Evolutionary conservation across 2,888 invertebrate species (phyloP), one percentile per base, ranked within the genome.

Genomic region (Melanchra persicariae): DNA sequence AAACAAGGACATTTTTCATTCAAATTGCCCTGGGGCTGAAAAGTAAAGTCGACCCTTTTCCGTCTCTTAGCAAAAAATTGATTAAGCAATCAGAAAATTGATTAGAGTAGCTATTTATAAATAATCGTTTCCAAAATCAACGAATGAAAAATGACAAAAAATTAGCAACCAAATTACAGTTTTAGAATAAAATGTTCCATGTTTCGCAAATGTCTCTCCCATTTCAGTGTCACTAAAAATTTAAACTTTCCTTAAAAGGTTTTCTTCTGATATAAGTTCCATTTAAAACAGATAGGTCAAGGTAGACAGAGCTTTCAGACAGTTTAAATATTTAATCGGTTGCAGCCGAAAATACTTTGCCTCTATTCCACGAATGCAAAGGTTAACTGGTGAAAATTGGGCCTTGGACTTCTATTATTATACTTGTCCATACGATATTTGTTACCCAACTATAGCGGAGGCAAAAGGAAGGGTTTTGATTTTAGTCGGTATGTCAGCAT

Each of bases 311-410:
- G 43, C 24, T 70, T 43, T 49, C 43, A 43, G 47, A 0, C n/a
- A 9, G 71, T 26, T 49, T 77, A 55, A 74, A 70, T 70, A 70
- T 77, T 70, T 47, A 59, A 34, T 47, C 40, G 60, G 10, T n/a
- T 49, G 73, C 73, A 72, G 17, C n/a, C 55, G n/a, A 57, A 61
- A 72, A 71, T 60, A 61, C 22, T 19, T 22, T 12, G 10, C 5
- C 26, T 49, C 40, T 52, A 37, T 49, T 73, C 26, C n/a, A 47
- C 7, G 9, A 63, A 40, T 30, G 2, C n/a, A 24, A 67, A 57
- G n/a, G 24, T 74, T 30, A 30, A 74, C 45, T 45, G 7, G 4
- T 66, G 37, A 19, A 52, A 17, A 22, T 9, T 34, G 3, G 7
- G 8, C n/a, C 34, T 40, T 30, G 17, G 26, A 12, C 4, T 1